Evolutionary conservation across 2,113 vertebrate species (phyloP), one percentile per base, ranked within the genome.

Genomic region (Cathartes aura): DNA sequence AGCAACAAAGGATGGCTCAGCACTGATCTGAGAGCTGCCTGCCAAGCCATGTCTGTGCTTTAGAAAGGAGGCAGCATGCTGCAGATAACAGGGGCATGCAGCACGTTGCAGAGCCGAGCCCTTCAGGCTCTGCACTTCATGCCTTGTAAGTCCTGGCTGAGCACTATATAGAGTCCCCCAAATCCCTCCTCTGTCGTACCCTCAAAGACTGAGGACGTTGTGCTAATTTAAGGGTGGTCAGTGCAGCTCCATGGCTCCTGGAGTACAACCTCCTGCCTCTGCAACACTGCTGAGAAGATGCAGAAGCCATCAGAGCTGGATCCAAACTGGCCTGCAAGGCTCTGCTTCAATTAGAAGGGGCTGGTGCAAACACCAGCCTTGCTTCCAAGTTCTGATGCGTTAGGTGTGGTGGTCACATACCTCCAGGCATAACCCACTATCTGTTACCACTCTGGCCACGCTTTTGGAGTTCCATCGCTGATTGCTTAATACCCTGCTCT

Each of bases 371-470:
- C 42, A 56, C 16, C n/a, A 73, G 66, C 52, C 32, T 62, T 72
- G 32, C 16, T 48, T 85, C 7, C 19, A 70, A 62, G 42, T 30
- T n/a, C 29, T 67, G 32, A 67, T 17, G 16, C 4, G 0, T 34
- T 60, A 74, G 27, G 7, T 70, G 50, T 34, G 36, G 34, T 16
- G 17, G 36, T 43, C 22, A 36, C 43, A 58, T 26, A 85, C 8
- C 7, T 53, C 27, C 38, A 90, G 70, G 24, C 27, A 56, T 9
- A 71, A 7, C n/a, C n/a, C 2, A 1, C 12, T 43, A 23, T 16
- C 58, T 50, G 15, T 47, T 74, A 50, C 2, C 1, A 4, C n/a
- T 82, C 63, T 1, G 1, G 9, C 19, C 27, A 78, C 0, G 0
- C n/a, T 58, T 90, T 8, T 45, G 42, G 60, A 82, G 42, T 29